phyloP scores from a whole-genome alignment of 1,140 invertebrate species.

The Heliconius hewitsoni region DNA sequence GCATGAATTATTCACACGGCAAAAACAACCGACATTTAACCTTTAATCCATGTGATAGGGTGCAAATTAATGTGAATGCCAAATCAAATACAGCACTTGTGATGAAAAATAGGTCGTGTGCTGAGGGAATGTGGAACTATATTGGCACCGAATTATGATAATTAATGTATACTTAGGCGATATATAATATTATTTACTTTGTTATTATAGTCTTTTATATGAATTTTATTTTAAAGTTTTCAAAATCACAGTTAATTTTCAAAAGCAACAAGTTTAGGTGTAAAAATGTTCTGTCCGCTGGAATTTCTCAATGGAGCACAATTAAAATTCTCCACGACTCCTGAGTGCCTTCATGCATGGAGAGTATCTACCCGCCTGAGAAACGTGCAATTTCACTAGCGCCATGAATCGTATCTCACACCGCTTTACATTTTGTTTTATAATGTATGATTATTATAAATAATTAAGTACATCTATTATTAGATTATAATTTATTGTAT shows the following conservation, averaged over 20 bases:
- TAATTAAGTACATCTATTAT: not conserved
- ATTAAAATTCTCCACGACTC: slow-evolving; percentile 71
- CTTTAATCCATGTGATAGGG: slow-evolving; percentile 35
- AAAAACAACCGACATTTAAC: slow-evolving; percentile 40
- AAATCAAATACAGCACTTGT: slow-evolving; percentile 39
- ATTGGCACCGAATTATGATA: slow-evolving; percentile 37
- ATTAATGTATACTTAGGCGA: slow-evolving; percentile 18
- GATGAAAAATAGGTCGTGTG: slow-evolving; percentile 46
- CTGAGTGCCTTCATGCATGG: slow-evolving; percentile 58
- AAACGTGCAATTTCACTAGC: slow-evolving; percentile 63
- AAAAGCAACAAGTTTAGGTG: slow-evolving; percentile 61
- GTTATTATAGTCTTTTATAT: not conserved
- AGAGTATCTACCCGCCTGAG: slow-evolving; percentile 46
- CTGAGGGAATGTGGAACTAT: slow-evolving; percentile 41
- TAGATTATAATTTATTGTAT: too few relatives aligned
- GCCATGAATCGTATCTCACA: slow-evolving; percentile 67
- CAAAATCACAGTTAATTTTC: not conserved
- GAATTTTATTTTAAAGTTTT: not conserved
- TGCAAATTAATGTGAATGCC: slow-evolving; percentile 30
- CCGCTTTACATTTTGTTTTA: slow-evolving; percentile 32
- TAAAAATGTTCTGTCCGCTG: slow-evolving; percentile 61
- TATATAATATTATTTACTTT: not conserved
- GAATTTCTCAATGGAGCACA: slow-evolving; percentile 71
- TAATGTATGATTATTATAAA: not conserved
- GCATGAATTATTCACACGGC: slow-evolving; percentile 52